Conservation (phyloP, 2,113 vertebrate species). For the Xenopus borealis region DNA sequence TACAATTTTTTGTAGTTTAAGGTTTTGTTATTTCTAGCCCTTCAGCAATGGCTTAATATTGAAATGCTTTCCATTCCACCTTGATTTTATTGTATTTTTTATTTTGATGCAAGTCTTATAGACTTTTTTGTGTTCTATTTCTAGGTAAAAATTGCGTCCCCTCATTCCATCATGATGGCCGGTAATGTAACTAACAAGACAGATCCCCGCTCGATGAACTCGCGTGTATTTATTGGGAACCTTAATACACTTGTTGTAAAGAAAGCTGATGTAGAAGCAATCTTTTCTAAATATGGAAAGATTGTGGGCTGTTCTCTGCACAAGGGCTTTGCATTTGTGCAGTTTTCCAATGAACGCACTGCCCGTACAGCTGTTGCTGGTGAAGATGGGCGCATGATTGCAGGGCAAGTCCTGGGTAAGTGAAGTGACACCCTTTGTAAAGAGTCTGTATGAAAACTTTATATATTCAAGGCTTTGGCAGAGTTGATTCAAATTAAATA, state of each 20-base stretch:
- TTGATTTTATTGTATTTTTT: no score
- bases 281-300: conserved; percentile 87
- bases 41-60: no score
- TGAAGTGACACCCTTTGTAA: neutral
- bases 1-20: no score
- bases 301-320: conserved; percentile 87
- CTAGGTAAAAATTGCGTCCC: conserved; percentile 13
- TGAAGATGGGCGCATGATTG: conserved; percentile 85
- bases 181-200: conserved; percentile 90
- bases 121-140: conserved; percentile 21
- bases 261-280: conserved; percentile 83
- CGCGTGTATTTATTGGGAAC: conserved; percentile 88
- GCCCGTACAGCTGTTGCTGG: conserved; percentile 75
- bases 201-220: conserved; percentile 83
- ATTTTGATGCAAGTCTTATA: neutral
- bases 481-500: neutral
- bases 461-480: neutral
- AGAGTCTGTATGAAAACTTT: neutral
- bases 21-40: no score
- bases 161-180: conserved; percentile 64
- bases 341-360: conserved; percentile 80
- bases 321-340: conserved; percentile 88
- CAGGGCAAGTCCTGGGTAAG: conserved; percentile 86
- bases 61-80: no score
- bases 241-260: conserved; percentile 87